phyloP scores from a whole-genome alignment of 2,113 vertebrate species.

The Sphaerodactylus townsendi region DNA sequence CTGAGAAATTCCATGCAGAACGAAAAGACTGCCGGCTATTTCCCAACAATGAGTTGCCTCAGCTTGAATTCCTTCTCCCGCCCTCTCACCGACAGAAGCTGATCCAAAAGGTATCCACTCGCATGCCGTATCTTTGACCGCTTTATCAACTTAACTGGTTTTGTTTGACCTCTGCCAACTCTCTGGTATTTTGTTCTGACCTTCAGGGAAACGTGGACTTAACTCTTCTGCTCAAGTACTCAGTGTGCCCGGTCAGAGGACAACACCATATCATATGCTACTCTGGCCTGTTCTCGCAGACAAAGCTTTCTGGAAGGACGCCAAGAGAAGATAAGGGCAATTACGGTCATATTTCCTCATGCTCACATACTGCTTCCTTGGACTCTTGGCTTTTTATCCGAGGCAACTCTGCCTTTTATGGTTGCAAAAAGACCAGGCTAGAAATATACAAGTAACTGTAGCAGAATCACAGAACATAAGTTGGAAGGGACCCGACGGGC shows the following conservation, averaged over 20 bases:
- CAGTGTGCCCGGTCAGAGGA: background rate
- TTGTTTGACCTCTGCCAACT: background rate
- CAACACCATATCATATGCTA: background rate
- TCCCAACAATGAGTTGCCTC: background rate
- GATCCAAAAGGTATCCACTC: background rate
- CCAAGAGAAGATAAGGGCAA: background rate
- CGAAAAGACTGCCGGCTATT: background rate
- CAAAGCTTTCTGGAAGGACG: background rate
- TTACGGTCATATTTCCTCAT: background rate
- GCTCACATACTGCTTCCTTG: background rate
- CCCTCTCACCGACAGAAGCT: background rate
- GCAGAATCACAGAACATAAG: no score
- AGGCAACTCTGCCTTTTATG: background rate
- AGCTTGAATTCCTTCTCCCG: background rate
- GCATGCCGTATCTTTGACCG: background rate
- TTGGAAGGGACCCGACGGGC: no score
- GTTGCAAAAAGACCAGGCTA: background rate
- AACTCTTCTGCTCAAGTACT: background rate
- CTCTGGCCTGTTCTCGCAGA: background rate
- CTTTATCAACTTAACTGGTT: background rate
- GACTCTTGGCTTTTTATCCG: background rate
- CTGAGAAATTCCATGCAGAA: background rate
- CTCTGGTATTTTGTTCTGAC: background rate
- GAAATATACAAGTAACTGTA: background rate
- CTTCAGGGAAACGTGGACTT: background rate